Conservation (phyloP, 2,113 vertebrate species). For the Nesogale talazaci region DNA sequence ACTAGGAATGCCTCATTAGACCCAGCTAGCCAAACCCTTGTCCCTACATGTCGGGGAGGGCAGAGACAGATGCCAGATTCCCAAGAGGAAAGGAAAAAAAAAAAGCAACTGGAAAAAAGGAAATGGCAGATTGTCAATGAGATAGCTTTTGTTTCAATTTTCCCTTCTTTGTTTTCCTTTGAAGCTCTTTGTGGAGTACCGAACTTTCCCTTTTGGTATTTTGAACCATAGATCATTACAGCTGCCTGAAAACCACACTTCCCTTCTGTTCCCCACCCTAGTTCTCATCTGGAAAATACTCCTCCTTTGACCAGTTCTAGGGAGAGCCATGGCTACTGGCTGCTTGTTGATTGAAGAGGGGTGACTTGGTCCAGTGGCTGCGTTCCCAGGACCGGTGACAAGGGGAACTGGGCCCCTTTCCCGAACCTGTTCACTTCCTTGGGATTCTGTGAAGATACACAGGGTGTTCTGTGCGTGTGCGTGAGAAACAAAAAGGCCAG, state of each 20-base stretch:
- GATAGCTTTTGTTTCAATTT: constrained; percentile 74
- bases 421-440: background rate
- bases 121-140: constrained; percentile 67
- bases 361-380: background rate
- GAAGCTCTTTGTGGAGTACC: constrained; percentile 50
- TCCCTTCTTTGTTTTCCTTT: constrained; percentile 75
- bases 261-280: background rate
- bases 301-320: background rate
- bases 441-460: background rate
- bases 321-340: background rate
- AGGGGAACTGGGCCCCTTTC: constrained; percentile 54
- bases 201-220: constrained; percentile 72
- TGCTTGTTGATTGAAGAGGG: background rate
- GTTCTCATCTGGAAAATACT: constrained; percentile 65
- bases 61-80: constrained; percentile 60
- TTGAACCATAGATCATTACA: constrained; percentile 42
- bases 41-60: constrained; percentile 56
- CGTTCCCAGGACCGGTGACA: background rate
- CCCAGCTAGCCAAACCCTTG: constrained; percentile 55
- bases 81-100: constrained; percentile 61
- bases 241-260: constrained; percentile 5
- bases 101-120: constrained; percentile 58
- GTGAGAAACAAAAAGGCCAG: background rate
- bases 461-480: background rate
- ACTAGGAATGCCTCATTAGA: constrained; percentile 58